A percentile compares a stretch with the other conserved stretches of the same genome.
Conservation (phyloP, 2,888 invertebrate genomes). For the Phengaris arion region DNA sequence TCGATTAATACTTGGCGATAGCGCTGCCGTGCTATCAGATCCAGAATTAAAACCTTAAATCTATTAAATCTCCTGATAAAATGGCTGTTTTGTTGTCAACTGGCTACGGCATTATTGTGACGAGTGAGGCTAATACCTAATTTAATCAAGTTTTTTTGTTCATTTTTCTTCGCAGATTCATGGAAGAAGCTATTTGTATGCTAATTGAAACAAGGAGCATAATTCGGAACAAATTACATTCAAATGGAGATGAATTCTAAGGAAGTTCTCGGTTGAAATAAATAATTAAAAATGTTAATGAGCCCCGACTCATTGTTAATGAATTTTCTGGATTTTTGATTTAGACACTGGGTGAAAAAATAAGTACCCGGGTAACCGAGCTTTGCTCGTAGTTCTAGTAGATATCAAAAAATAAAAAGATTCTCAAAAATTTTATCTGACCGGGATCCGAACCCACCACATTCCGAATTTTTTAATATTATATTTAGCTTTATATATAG, state of each 20-base stretch:
- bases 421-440: too few species aligned
- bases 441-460: too few species aligned
- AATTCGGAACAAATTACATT: constrained; percentile 23
- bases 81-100: not conserved
- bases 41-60: too few species aligned
- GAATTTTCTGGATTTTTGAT: not conserved
- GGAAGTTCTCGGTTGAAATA: constrained; percentile 1
- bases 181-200: not conserved
- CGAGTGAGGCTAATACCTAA: not conserved
- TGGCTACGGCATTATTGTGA: not conserved
- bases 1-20: too few species aligned
- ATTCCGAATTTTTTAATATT: too few species aligned
- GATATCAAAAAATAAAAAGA: too few species aligned
- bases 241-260: constrained; percentile 3
- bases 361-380: too few species aligned
- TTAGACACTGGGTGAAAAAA: too few species aligned
- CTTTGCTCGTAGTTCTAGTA: too few species aligned
- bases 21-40: too few species aligned
- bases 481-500: too few species aligned
- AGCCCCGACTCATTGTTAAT: not conserved
- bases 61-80: too few species aligned
- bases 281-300: constrained; percentile 25
- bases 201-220: constrained; percentile 22
- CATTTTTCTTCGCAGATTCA: not conserved
- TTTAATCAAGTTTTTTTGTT: not conserved